Percentiles rank a stretch among this genome's conserved stretches.
Evolutionary conservation across 1,140 invertebrate species (phyloP).

Genomic region (Tetramorium alpestre): DNA sequence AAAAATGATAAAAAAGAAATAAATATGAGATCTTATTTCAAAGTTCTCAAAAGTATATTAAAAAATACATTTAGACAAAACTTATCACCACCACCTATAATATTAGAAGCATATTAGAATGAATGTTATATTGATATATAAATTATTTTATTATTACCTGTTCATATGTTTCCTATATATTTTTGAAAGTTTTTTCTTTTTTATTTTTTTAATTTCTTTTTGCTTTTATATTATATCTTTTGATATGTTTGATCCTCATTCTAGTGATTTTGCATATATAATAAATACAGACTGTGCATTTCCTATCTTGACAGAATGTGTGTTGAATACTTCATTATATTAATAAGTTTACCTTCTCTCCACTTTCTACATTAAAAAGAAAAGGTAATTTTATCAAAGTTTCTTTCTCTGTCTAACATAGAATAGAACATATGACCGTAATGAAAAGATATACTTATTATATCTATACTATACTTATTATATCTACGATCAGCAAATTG

Average conservation of each 20-base stretch:
- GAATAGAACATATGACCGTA: background rate
- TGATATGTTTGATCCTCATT: background rate
- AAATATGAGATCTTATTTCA: background rate
- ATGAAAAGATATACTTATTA: background rate
- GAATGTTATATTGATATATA: background rate
- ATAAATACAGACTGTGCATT: background rate
- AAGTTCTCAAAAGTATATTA: background rate
- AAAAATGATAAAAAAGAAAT: background rate
- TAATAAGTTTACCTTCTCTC: background rate
- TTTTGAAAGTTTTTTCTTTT: background rate
- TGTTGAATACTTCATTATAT: background rate
- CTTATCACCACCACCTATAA: background rate
- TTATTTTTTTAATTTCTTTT: background rate
- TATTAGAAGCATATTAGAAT: background rate
- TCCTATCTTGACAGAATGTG: background rate
- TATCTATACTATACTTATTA: background rate
- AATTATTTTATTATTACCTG: background rate
- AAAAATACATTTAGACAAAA: background rate
- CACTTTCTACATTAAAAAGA: background rate
- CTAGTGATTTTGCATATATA: background rate
- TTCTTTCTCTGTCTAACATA: background rate
- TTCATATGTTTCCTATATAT: background rate
- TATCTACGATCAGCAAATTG: background rate
- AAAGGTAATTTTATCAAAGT: background rate
- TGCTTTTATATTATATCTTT: no score